Evolutionary conservation across 2,797 vertebrate species (phyloP).

Genomic region (Muraenolepis orangiensis): DNA sequence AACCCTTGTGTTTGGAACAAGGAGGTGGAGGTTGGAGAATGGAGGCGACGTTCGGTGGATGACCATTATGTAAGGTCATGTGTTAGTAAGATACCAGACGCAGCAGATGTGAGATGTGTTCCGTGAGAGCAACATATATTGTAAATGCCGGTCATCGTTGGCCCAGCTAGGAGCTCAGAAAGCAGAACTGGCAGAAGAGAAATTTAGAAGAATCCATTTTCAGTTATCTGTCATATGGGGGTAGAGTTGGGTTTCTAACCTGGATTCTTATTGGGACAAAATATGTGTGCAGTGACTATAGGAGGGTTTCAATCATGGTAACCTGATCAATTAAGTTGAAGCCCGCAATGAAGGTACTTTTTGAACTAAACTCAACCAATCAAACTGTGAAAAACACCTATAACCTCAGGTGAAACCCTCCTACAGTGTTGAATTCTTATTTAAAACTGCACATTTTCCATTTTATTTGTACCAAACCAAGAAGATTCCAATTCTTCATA

Average conservation of each 20-base stretch:
- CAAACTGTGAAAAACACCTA: background rate
- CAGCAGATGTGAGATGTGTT: background rate
- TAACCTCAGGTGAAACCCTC: background rate
- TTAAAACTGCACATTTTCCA: background rate
- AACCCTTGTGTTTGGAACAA: background rate
- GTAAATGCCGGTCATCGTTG: no score
- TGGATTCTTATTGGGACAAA: background rate
- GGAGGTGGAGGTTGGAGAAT: background rate
- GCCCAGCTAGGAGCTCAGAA: background rate
- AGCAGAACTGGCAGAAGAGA: background rate
- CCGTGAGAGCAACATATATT: background rate
- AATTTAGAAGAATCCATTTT: background rate
- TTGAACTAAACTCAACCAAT: background rate
- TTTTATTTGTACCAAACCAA: background rate
- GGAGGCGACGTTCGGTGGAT: background rate
- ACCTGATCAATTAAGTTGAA: background rate
- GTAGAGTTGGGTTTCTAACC: background rate
- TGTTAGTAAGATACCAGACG: background rate
- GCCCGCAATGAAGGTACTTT: background rate
- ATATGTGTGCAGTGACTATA: no score
- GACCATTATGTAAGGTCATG: background rate
- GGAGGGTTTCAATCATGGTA: no score
- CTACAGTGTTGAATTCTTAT: background rate
- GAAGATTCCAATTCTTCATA: background rate
- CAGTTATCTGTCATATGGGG: background rate